Conservation (phyloP, 2,797 vertebrate genomes). For the Bradypodion pumilum region DNA sequence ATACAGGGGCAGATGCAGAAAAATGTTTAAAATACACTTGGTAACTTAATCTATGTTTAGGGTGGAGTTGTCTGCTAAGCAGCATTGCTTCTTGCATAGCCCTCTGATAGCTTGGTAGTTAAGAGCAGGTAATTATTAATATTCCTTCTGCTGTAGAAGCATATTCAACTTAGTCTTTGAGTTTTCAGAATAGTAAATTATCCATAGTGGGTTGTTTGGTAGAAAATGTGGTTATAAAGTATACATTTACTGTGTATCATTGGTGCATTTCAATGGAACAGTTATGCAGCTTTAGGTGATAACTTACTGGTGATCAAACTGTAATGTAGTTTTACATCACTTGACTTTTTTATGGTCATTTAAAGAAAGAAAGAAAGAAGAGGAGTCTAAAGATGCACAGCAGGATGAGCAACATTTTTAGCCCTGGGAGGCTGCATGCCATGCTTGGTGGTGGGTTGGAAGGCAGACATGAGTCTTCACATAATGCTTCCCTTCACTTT, state of each 20-base stretch:
- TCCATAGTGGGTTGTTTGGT: neutral
- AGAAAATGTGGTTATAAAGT: neutral
- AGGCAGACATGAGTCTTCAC: neutral
- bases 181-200: neutral
- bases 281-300: neutral
- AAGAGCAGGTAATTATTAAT: neutral
- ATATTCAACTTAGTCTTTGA: neutral
- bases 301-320: neutral
- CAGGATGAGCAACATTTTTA: too few relatives aligned
- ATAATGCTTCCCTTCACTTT: neutral
- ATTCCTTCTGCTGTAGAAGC: neutral
- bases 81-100: neutral
- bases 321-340: too few relatives aligned
- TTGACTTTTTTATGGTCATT: too few relatives aligned
- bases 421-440: too few relatives aligned
- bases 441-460: too few relatives aligned
- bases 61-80: neutral
- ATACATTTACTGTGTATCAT: neutral
- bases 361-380: too few relatives aligned
- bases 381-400: too few relatives aligned
- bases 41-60: neutral
- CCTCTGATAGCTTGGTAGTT: neutral
- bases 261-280: neutral
- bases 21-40: neutral
- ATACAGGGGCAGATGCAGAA: neutral